Percentiles rank a stretch among this genome's conserved stretches.
Evolutionary conservation across 2,888 invertebrate species (phyloP).

Genomic region (Parelbella ahira): DNA sequence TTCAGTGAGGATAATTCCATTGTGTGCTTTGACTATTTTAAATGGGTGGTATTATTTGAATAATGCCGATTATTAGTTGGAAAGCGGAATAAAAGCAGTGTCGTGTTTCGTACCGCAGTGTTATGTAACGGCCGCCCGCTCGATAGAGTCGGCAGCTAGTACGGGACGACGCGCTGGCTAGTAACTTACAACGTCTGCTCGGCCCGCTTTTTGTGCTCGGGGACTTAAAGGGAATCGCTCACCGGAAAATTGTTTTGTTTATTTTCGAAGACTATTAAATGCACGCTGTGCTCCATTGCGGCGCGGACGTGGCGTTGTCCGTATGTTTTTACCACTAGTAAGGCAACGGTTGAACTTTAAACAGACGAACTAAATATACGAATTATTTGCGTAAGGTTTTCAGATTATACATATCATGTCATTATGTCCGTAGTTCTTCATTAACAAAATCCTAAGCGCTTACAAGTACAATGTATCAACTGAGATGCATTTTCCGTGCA

Average conservation of each 20-base stretch:
- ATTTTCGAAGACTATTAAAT: conserved; percentile 17
- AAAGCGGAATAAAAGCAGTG: conserved; percentile 45
- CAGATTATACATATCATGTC: too few species aligned
- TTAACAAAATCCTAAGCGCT: too few species aligned
- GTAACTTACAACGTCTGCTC: conserved; percentile 42
- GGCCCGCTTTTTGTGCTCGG: conserved; percentile 37
- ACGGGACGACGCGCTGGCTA: conserved; percentile 43
- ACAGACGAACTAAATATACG: too few species aligned
- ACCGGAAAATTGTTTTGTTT: conserved; percentile 43
- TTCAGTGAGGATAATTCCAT: too few species aligned
- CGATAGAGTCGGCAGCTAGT: conserved; percentile 53
- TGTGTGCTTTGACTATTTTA: background rate
- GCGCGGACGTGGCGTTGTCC: conserved; percentile 16
- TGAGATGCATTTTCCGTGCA: too few species aligned
- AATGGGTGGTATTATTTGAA: conserved; percentile 30
- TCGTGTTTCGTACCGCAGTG: conserved; percentile 65
- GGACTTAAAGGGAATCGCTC: conserved; percentile 37
- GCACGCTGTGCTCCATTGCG: conserved; percentile 3
- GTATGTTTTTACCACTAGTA: too few species aligned
- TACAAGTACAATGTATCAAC: too few species aligned
- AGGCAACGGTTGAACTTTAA: too few species aligned
- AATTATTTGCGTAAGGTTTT: too few species aligned
- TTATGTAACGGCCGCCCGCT: conserved; percentile 68
- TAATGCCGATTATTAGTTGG: conserved; percentile 38
- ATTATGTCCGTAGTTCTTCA: too few species aligned